Conservation (phyloP, 2,113 vertebrate species). For the Dermatemys mawii region DNA sequence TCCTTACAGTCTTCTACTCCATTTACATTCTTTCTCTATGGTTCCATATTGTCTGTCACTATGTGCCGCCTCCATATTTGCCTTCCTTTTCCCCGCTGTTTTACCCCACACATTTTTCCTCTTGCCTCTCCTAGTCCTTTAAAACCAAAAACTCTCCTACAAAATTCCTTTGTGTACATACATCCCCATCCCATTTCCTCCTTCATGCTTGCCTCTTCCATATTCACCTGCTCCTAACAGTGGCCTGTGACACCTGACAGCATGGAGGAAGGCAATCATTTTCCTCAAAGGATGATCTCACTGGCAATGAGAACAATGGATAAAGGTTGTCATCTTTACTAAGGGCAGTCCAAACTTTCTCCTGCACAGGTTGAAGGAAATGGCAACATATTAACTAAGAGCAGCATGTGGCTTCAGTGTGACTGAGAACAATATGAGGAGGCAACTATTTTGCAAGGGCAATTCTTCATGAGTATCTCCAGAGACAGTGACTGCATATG, state of each 20-base stretch:
- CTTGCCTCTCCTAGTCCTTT: neutral
- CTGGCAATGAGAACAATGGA: neutral
- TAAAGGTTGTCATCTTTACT: neutral
- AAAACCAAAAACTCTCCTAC: neutral
- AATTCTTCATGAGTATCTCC: no score
- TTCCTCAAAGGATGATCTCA: neutral
- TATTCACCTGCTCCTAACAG: neutral
- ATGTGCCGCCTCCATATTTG: neutral
- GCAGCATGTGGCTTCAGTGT: neutral
- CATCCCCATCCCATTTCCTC: neutral
- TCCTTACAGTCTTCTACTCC: neutral
- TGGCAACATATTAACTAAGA: neutral
- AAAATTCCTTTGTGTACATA: neutral
- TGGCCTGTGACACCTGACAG: neutral
- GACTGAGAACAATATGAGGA: no score
- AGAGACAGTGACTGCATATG: no score
- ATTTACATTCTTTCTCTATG: neutral
- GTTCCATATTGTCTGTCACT: neutral
- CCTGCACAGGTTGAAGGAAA: neutral
- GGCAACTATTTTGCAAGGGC: no score
- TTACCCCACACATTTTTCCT: neutral
- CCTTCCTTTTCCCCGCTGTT: neutral
- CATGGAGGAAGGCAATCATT: neutral
- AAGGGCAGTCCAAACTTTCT: neutral
- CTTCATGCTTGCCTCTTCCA: neutral